A percentile compares a stretch with the other conserved stretches of the same genome.
Conservation (phyloP, 35 echinoderm and acorn worm genomes). For the Lytechinus pictus region DNA sequence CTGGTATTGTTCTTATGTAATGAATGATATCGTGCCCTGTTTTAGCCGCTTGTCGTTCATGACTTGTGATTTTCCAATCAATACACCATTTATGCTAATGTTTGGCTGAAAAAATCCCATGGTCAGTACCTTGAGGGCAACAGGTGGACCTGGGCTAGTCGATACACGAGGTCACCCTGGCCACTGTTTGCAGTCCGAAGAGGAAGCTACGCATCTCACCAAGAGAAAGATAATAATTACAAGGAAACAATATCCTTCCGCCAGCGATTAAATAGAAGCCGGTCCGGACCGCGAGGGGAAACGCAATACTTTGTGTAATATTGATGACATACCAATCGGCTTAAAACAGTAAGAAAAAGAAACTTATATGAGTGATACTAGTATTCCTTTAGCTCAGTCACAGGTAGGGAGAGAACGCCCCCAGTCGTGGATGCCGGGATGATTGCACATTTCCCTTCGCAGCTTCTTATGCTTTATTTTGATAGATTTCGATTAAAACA, state of each 20-base stretch:
- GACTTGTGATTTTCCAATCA: not conserved
- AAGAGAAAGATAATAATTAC: conserved; percentile 40
- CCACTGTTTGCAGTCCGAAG: conserved; percentile 15
- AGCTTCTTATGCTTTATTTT: conserved; percentile 35
- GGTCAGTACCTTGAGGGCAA: conserved; percentile 36
- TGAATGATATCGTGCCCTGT: not conserved
- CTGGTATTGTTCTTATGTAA: not conserved
- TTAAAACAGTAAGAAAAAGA: conserved; percentile 48
- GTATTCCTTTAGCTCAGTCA: conserved; percentile 4
- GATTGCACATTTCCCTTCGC: not conserved
- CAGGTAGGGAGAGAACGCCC: not conserved
- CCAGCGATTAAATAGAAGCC: conserved; percentile 35
- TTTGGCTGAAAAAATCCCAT: conserved; percentile 36
- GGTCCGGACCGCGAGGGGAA: conserved; percentile 32
- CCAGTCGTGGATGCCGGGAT: not conserved
- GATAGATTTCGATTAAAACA: conserved; percentile 50
- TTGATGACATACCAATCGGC: conserved; percentile 51
- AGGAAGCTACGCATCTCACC: conserved; percentile 35
- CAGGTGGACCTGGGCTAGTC: conserved; percentile 39
- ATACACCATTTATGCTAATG: conserved; percentile 44
- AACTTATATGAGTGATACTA: conserved; percentile 40
- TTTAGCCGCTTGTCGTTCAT: conserved; percentile 9
- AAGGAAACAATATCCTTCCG: conserved; percentile 42
- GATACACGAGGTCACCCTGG: conserved; percentile 42
- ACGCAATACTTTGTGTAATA: conserved; percentile 56